Evolutionary conservation across 2,888 invertebrate genomes (phyloP), one percentile per base, ranked within the genome.

Genomic region (Patella caerulea): DNA sequence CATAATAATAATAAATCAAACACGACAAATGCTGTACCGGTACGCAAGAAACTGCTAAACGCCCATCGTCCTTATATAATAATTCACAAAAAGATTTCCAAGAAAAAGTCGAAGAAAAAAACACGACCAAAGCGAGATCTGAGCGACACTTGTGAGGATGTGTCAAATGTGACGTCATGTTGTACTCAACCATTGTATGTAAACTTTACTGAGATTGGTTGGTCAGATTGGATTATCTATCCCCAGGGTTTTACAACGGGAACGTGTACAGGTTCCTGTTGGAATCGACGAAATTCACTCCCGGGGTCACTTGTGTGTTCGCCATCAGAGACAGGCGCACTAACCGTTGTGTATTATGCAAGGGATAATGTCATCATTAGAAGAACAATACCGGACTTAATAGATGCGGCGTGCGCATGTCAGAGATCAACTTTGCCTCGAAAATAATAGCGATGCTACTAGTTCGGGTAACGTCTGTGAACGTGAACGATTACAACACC

Each of bases 141-240:
- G 2, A 65, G 24, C 14, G 65, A 65, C 24, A 65, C 65, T 24
- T 65, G 65, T 19, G 9, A 45, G 45, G 7, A 45, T 45, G 15
- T 65, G 24, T 65, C 24, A 24, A 14, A 65, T 65, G 24, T 19
- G 65, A 65, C 65, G 65, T 65, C 65, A 19, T 76, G 76, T 24
- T 76, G 76, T 73, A 59, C 73, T 3, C 56, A 59, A 45, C 72
- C 52, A 24, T 56, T 76, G 76, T 59, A 76, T 73, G 73, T 76
- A 5, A 69, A 72, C 69, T 72, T 76, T n/a, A 24, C 72, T n/a
- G 76, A 76, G 34, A 72, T 76, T 55, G 70, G 76, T 5, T 76
- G 76, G 76, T 65, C 72, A 53, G 73, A 76, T 29, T 76, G 76
- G 76, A 76, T 76, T 12, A 19, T 76, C 17, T 73, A 72, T 53